Evolutionary conservation across 2,113 vertebrate genomes (phyloP).

Genomic region (Cryptotis parvus): DNA sequence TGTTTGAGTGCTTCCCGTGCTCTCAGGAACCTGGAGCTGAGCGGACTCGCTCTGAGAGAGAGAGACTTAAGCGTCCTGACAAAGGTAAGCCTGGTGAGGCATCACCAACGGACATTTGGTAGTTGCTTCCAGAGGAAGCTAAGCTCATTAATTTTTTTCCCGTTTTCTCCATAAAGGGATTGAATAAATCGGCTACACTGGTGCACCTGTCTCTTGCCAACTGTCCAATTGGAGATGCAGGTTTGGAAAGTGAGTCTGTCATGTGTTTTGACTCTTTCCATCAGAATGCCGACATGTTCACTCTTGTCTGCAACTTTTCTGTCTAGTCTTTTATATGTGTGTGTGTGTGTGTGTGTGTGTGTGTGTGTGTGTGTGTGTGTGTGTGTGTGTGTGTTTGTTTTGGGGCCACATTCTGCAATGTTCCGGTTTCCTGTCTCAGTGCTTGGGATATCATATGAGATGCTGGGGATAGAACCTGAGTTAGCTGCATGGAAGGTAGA

Average conservation of each 20-base stretch:
- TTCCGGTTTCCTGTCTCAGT: too few relatives aligned
- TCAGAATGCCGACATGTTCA: not conserved
- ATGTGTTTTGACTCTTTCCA: not conserved
- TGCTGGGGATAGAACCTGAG: too few relatives aligned
- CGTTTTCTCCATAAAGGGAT: conserved; percentile 87
- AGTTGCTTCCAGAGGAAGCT: not conserved
- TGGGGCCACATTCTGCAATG: too few relatives aligned
- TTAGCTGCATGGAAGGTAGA: too few relatives aligned
- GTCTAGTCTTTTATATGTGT: not conserved
- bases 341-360: not conserved
- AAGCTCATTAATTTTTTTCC: conserved; percentile 16
- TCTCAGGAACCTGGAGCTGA: conserved; percentile 93
- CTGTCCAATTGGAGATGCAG: conserved; percentile 94
- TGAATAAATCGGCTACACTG: conserved; percentile 90
- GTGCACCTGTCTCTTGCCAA: conserved; percentile 93
- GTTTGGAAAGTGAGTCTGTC: conserved; percentile 93
- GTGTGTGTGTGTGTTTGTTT: not conserved
- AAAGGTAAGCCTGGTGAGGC: conserved; percentile 88
- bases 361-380: not conserved
- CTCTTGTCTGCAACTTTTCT: not conserved
- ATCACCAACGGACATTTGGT: conserved; percentile 4
- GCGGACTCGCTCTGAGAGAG: conserved; percentile 93
- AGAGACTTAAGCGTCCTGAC: conserved; percentile 92
- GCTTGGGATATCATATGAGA: too few relatives aligned
- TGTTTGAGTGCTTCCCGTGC: conserved; percentile 90